phyloP scores from a whole-genome alignment of 2,113 vertebrate species.

The Carlito syrichta region DNA sequence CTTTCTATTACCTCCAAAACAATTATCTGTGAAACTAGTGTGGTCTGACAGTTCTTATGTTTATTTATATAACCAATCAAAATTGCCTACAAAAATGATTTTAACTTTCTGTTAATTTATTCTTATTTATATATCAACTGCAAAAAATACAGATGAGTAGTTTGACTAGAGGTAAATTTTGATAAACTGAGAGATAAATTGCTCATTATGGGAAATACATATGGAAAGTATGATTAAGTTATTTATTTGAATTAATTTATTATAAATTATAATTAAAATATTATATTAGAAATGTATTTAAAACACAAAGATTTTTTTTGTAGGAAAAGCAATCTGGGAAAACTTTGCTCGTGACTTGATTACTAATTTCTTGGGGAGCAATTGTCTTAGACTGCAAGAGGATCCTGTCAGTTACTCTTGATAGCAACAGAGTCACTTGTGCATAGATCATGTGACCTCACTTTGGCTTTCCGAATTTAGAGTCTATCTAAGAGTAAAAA shows the following conservation, averaged over 20 bases:
- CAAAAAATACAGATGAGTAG: not conserved
- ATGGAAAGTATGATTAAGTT: not conserved
- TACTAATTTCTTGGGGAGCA: not conserved
- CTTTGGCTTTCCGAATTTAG: not conserved
- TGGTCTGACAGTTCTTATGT: not conserved
- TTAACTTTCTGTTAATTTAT: not conserved
- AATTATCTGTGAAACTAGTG: not conserved
- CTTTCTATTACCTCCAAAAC: not conserved
- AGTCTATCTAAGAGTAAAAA: not conserved
- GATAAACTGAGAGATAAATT: not conserved
- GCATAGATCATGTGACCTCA: too few relatives aligned
- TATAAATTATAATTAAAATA: not conserved
- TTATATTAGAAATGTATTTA: not conserved
- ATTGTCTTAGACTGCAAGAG: not conserved
- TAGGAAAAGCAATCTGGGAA: not conserved
- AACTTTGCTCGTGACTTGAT: not conserved
- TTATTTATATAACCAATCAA: not conserved
- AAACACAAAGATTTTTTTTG: not conserved
- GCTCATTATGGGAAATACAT: not conserved
- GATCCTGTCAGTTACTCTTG: not conserved
- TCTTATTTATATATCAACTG: not conserved
- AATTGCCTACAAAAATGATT: not conserved
- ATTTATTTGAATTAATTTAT: not conserved
- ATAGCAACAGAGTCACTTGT: not conserved
- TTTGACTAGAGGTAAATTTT: not conserved